Percentiles rank a stretch among this genome's conserved stretches.
These are phyloP conservation scores for Ophiothrix spiculata DNA, from an alignment of 35 echinoderm and acorn worm species.

Conservation along the genomic window DNA sequence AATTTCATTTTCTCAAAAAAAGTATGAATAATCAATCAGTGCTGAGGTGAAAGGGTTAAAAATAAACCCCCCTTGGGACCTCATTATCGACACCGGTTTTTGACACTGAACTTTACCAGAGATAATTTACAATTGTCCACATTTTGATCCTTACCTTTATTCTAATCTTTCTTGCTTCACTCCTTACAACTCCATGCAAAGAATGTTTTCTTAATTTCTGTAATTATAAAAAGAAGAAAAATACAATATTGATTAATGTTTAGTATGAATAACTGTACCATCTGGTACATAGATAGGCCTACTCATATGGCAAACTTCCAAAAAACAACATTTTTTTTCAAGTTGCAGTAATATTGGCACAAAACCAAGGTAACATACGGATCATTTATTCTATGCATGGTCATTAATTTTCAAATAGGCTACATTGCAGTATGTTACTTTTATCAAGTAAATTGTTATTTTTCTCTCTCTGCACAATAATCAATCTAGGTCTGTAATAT, in stretches of 20 bases:
- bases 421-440: no score
- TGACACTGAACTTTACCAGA: neutral
- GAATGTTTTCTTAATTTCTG: constrained; percentile 4
- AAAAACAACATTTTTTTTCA: neutral
- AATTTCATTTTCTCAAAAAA: no score
- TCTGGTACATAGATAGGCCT: neutral
- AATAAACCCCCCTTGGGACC: no score
- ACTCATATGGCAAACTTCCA: neutral
- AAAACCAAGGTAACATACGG: neutral
- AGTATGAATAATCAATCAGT: no score
- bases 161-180: neutral
- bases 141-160: neutral
- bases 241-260: neutral
- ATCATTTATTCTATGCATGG: neutral
- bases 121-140: neutral
- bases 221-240: neutral
- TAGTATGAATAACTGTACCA: neutral
- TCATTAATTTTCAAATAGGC: no score
- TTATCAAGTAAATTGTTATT: no score
- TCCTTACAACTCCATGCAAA: neutral
- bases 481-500: no score
- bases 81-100: neutral
- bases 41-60: no score
- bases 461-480: no score
- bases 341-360: neutral